Base-by-base conservation (phyloP, 2,113 vertebrate species). In the Calidris pygmaea region DNA sequence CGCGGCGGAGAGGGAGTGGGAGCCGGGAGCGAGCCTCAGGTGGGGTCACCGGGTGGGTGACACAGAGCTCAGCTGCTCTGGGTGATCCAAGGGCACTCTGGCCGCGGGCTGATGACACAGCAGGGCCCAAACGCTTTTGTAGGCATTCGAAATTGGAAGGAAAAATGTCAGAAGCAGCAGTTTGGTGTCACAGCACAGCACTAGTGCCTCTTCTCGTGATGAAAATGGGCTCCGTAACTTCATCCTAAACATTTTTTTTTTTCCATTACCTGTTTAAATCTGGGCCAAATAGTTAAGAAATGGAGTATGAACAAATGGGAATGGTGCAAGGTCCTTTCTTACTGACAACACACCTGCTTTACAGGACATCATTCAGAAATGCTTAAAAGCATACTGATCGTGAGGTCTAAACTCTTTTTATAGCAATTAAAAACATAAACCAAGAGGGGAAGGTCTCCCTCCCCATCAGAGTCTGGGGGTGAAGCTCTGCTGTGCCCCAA, bases 1-100 rank as follows among this genome's bases (percentile, higher is more conserved):
- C 1, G 0, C 1, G 1, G 1, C 12, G 0, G 43, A 24, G 56
- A 63, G 41, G 14, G n/a, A 11, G 9, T 0, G 3, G 60, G 60
- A 39, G 26, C 27, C 2, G 2, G 23, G 12, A 52, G 56, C 7
- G 6, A 60, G 52, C 8, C 3, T 30, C 60, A 6, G 37, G 35
- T 65, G 48, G 37, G 41, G 9, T 32, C 6, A 27, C 34, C 7
- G 35, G 23, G 35, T 27, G 0, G 2, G 32, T 1, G 3, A 16
- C 41, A 6, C 53, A 56, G 21, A 39, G 53, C 77, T 58, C 37
- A 6, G 85, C 22, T 68, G 22, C 76, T 66, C 1, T 26, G 39
- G 43, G 78, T 18, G 59, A 39, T 48, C 45, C 84, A 35, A 68
- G 89, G 92, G 48, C 81, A 35, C 5, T 0, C 7, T 0, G 60